phyloP scores from a whole-genome alignment of 2,113 vertebrate genomes.

The Saimiri boliviensis region DNA sequence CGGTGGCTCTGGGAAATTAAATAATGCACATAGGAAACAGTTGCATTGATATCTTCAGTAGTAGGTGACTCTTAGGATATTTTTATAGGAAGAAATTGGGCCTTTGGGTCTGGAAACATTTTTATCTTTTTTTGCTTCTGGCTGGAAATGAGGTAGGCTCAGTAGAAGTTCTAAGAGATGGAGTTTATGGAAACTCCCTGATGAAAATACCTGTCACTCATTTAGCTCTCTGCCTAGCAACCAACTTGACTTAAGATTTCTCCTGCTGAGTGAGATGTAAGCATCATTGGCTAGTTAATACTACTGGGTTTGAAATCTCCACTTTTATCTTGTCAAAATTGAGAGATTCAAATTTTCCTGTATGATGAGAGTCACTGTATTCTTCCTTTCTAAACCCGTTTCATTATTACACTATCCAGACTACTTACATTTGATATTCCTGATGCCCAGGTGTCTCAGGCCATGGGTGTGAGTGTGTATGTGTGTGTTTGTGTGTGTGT shows the following conservation, averaged over 20 bases:
- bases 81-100: slow-evolving; percentile 53
- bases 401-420: not conserved
- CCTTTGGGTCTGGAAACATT: slow-evolving; percentile 52
- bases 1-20: slow-evolving; percentile 62
- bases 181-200: slow-evolving; percentile 50
- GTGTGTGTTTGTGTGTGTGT: not conserved
- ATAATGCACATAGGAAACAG: slow-evolving; percentile 25
- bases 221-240: slow-evolving; percentile 50
- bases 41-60: slow-evolving; percentile 17
- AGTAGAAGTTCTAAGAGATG: slow-evolving; percentile 1
- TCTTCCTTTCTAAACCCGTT: not conserved
- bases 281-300: slow-evolving; percentile 43
- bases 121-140: slow-evolving; percentile 58
- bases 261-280: not conserved
- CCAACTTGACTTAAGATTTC: slow-evolving; percentile 2
- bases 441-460: not conserved
- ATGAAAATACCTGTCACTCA: slow-evolving; percentile 62
- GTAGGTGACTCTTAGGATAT: slow-evolving; percentile 47
- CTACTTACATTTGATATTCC: not conserved
- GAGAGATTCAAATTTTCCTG: not conserved
- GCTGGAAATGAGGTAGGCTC: slow-evolving; percentile 47
- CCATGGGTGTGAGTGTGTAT: no score
- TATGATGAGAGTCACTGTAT: not conserved
- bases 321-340: slow-evolving; percentile 43
- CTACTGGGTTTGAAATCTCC: slow-evolving; percentile 50